phyloP scores from a whole-genome alignment of 2,797 vertebrate genomes.

The Gymnoscopelus braueri region DNA sequence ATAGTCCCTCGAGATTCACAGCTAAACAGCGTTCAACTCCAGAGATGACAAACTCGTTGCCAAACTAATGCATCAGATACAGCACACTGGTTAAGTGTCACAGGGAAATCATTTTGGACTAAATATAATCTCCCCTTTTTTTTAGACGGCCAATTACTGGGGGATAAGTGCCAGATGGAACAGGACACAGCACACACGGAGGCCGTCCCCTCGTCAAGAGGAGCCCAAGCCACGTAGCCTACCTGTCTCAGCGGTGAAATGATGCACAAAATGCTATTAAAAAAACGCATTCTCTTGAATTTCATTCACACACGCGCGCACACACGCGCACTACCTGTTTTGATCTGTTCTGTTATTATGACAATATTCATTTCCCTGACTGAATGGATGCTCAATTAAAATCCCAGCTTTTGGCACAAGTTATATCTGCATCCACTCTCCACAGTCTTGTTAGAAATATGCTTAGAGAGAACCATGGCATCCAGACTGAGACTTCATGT shows the following conservation, averaged over 20 bases:
- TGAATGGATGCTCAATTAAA: slow-evolving; percentile 52
- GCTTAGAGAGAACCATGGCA: slow-evolving; percentile 15
- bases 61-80: slow-evolving; percentile 25
- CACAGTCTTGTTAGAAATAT: slow-evolving; percentile 23
- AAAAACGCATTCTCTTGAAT: slow-evolving; percentile 17
- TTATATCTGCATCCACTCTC: slow-evolving; percentile 17
- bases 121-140: slow-evolving; percentile 54
- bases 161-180: slow-evolving; percentile 53
- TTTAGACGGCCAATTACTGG: slow-evolving; percentile 63
- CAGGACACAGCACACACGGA: slow-evolving; percentile 56
- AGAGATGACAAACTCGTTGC: slow-evolving; percentile 17
- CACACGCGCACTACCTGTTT: slow-evolving; percentile 31
- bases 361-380: slow-evolving; percentile 43
- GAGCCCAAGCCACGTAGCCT: slow-evolving; percentile 2
- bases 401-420: slow-evolving; percentile 27
- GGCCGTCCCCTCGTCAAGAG: slow-evolving; percentile 37
- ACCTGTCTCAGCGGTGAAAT: slow-evolving; percentile 30
- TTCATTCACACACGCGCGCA: slow-evolving; percentile 18
- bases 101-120: slow-evolving; percentile 62
- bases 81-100: slow-evolving; percentile 39
- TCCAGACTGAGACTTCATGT: neutral
- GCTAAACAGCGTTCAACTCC: slow-evolving; percentile 59
- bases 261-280: slow-evolving; percentile 26
- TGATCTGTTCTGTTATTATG: slow-evolving; percentile 57
- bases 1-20: slow-evolving; percentile 51